A percentile compares a stretch with the other conserved stretches of the same genome.
Evolutionary conservation across 2,888 invertebrate species (phyloP).

Genomic region (Pterostichus madidus): DNA sequence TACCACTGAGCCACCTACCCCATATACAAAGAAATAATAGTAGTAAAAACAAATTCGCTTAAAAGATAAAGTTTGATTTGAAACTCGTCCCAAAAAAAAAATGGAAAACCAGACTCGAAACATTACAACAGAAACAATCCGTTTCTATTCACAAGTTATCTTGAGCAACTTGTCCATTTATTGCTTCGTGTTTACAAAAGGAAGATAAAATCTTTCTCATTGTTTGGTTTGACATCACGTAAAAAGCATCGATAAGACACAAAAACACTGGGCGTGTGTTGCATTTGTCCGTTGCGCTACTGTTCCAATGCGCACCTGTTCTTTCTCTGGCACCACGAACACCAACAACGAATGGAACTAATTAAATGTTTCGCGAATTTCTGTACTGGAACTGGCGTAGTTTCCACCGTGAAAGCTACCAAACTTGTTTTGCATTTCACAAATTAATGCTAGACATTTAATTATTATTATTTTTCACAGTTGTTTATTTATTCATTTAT

Average conservation of each 20-base stretch:
- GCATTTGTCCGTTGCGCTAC: constrained; percentile 27
- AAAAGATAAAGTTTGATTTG: too few relatives aligned
- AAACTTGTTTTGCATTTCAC: too few relatives aligned
- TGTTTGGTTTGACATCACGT: constrained; percentile 61
- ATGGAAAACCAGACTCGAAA: not conserved
- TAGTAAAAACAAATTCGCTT: too few relatives aligned
- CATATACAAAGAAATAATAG: too few relatives aligned
- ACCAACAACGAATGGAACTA: constrained; percentile 54
- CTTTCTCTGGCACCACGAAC: constrained; percentile 43
- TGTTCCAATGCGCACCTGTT: constrained; percentile 53
- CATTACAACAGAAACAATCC: constrained; percentile 2
- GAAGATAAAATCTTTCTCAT: constrained; percentile 61
- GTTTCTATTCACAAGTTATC: constrained; percentile 51
- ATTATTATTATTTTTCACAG: too few relatives aligned
- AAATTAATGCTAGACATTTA: too few relatives aligned
- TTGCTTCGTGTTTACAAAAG: constrained; percentile 57
- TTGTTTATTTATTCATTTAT: too few relatives aligned
- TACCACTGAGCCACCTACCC: too few relatives aligned
- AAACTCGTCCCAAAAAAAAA: too few relatives aligned
- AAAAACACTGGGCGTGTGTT: constrained; percentile 61
- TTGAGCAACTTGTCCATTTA: constrained; percentile 58
- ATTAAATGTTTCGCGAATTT: constrained; percentile 23
- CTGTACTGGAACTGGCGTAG: too few relatives aligned
- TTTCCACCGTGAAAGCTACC: too few relatives aligned
- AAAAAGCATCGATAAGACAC: constrained; percentile 59